Evolutionary conservation across 1,140 invertebrate genomes (phyloP), one percentile per base, ranked within the genome.

Genomic region (Sycobia sp.): DNA sequence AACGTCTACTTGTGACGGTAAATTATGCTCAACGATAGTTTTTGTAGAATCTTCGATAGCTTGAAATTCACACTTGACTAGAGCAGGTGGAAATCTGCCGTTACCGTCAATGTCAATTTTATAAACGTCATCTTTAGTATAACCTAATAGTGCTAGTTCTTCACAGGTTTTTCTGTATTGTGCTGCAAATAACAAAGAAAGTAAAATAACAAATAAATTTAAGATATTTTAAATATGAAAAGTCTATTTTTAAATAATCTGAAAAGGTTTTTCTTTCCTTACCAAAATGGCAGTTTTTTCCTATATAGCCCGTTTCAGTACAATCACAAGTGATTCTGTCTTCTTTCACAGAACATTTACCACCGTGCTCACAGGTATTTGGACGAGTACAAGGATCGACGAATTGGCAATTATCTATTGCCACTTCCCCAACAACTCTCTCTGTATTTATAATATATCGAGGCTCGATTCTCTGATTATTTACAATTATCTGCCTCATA

Each of bases 211-310:
- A n/a, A 32, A 7, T 11, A 11, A 32, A 32, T 32, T 4, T 11
- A 7, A 7, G 29, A 32, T 4, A 7, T 32, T 32, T 32, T 39
- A n/a, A n/a, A n/a, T n/a, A n/a, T n/a, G 36, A 46, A 23, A 23
- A 46, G 25, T 25, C 8, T 39, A 39, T 46, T 46, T 43, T 46
- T 25, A 43, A 18, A 20, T 43, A 18, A 23, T 39, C 8, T 9
- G 8, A 47, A 4, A 25, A 23, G 13, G 16, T 46, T 23, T 46
- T 39, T 64, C n/a, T n/a, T n/a, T 11, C 39, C 66, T 84, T 76
- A 90, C 88, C 90, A 73, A 97, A 97, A 75, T 97, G 94, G 71
- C 95, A 97, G 72, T 96, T 95, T 74, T 92, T 92, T 32, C 95
- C 95, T 41, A 91, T 92, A 61, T 91, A 91, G 1, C 90, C 93